Percentiles rank a stretch among this genome's conserved stretches.
Evolutionary conservation across 2,888 invertebrate species (phyloP).

Genomic region (Leistus spinibarbis): DNA sequence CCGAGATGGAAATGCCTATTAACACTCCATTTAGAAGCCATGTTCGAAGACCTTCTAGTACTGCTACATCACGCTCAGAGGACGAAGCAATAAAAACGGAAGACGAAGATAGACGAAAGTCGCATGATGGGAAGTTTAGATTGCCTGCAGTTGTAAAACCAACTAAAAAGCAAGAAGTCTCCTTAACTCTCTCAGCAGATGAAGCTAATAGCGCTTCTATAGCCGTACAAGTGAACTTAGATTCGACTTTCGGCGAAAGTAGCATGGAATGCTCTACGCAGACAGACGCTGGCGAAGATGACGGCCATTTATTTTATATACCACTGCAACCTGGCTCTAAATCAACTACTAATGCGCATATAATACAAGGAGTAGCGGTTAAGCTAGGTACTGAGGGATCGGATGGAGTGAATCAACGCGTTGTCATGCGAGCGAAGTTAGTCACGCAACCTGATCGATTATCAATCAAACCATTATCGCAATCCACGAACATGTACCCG

Average conservation of each 20-base stretch:
- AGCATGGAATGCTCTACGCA: slow-evolving; percentile 58
- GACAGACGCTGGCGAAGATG: slow-evolving; percentile 60
- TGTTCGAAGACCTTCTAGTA: slow-evolving; percentile 57
- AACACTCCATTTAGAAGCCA: slow-evolving; percentile 65
- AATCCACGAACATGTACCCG: slow-evolving; percentile 52
- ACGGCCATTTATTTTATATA: slow-evolving; percentile 68
- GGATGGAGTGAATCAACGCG: slow-evolving; percentile 66
- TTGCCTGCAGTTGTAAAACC: slow-evolving; percentile 49
- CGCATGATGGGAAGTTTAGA: slow-evolving; percentile 48
- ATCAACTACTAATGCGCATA: slow-evolving; percentile 45
- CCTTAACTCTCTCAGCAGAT: slow-evolving; percentile 55
- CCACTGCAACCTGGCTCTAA: slow-evolving; percentile 60
- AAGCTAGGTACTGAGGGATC: slow-evolving; percentile 69
- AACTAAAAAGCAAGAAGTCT: slow-evolving; percentile 48
- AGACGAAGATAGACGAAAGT: slow-evolving; percentile 45
- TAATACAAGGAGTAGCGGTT: slow-evolving; percentile 69
- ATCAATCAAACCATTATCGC: slow-evolving; percentile 37
- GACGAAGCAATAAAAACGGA: slow-evolving; percentile 55
- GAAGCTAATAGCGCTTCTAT: slow-evolving; percentile 60
- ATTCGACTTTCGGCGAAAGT: slow-evolving; percentile 51
- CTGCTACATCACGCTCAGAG: slow-evolving; percentile 57
- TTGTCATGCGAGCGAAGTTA: slow-evolving; percentile 68
- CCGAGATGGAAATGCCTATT: slow-evolving; percentile 65
- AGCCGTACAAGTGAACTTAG: slow-evolving; percentile 63
- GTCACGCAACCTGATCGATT: slow-evolving; percentile 60